Base-by-base conservation (phyloP, 2,797 vertebrate species). In the Urophycis tenuis region DNA sequence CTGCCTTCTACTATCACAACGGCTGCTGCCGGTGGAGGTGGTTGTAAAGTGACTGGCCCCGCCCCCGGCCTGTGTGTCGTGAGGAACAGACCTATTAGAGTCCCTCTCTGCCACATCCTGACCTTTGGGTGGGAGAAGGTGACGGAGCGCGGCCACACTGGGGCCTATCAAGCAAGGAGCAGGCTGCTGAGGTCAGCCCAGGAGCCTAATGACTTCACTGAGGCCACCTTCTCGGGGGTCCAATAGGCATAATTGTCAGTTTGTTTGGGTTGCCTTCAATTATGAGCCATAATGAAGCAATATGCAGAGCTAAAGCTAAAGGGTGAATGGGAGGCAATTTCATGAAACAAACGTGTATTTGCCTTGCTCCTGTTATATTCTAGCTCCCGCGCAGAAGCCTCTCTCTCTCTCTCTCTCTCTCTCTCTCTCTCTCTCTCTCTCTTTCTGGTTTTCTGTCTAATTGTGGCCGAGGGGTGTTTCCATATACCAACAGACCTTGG, bases 141-240 rank as follows among this genome's bases (percentile, higher is more conserved):
- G 30, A 69, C 53, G 29, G 85, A 86, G 86, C 70, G 78, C 75
- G 14, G 49, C 32, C 36, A 69, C 6, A 69, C 75, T 15, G 19
- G 64, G 39, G 8, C 64, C 80, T 80, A 78, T 81, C 77, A 85
- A 81, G 70, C 74, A 77, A 72, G 64, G 29, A 77, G 60, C 25
- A 49, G 41, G 39, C 84, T 78, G 77, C 73, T 84, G 87, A 88
- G 88, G 88, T 86, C 85, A 84, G 71, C 15, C 75, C 74, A 79
- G 72, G 78, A 79, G 77, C 35, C 6, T 80, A 80, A 87, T 79
- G 84, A 85, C 81, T 77, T 79, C 79, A 74, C 77, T 25, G 36
- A 41, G 60, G 75, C 78, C 83, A 81, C 81, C 78, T 86, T 83
- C 84, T 79, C 74, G 74, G 74, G 79, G 82, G 82, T 79, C 36